Conservation (phyloP, 2,113 vertebrate species). For the Thalassarche chlororhynchos region DNA sequence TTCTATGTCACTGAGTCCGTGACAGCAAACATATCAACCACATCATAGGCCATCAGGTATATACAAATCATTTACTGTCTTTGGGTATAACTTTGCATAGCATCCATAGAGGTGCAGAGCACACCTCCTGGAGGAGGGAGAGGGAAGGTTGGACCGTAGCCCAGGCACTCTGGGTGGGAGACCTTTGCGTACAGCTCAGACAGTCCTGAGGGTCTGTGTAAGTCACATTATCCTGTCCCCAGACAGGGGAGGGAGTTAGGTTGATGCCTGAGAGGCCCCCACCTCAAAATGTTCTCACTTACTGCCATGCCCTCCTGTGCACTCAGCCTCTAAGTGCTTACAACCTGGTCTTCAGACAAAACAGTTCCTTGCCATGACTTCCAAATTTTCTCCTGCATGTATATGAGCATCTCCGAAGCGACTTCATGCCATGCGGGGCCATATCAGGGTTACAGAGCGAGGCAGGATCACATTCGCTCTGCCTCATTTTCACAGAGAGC, state of each 20-base stretch:
- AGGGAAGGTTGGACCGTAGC: not conserved
- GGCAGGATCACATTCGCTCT: not conserved
- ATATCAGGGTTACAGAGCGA: fast-evolving
- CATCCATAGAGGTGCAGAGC: fast-evolving
- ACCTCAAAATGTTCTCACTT: not conserved
- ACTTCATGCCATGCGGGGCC: fast-evolving
- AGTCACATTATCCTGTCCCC: too few relatives aligned
- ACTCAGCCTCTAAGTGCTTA: not conserved
- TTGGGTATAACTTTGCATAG: not conserved
- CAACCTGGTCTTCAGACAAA: not conserved
- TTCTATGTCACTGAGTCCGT: not conserved
- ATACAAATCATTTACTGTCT: not conserved
- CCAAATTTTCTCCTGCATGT: not conserved
- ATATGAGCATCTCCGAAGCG: not conserved
- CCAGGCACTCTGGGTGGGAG: too few relatives aligned
- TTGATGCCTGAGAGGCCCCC: fast-evolving
- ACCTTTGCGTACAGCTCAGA: not conserved
- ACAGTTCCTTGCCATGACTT: not conserved
- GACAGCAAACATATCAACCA: not conserved
- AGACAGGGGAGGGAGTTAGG: not conserved
- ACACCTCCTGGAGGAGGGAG: not conserved
- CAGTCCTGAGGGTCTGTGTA: not conserved
- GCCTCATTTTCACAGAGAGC: not conserved
- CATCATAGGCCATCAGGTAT: too few relatives aligned
- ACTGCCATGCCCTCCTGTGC: not conserved